Percentiles rank a stretch among this genome's conserved stretches.
phyloP scores from a whole-genome alignment of 2,888 invertebrate species.

The Andrena minutula region DNA sequence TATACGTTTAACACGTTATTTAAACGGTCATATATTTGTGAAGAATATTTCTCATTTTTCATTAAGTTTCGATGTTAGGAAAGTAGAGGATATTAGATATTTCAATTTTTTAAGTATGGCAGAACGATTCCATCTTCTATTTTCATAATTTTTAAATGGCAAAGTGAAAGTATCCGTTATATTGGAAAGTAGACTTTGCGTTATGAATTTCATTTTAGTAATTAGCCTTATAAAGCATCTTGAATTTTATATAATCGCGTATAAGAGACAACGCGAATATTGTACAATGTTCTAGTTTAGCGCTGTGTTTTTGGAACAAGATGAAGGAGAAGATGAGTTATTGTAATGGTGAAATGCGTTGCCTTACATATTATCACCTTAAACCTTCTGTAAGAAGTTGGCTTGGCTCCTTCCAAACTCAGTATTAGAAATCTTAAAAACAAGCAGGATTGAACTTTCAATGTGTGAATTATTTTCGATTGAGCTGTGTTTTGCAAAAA shows the following conservation, averaged over 20 bases:
- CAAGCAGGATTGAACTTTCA: slow-evolving; percentile 58
- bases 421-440: slow-evolving; percentile 75
- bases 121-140: background rate
- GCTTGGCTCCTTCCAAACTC: slow-evolving; percentile 80
- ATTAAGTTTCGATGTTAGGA: background rate
- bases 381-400: slow-evolving; percentile 66
- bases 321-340: slow-evolving; percentile 7
- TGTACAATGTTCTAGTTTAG: slow-evolving; percentile 7
- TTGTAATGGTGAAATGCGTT: slow-evolving; percentile 40
- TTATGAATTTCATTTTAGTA: background rate
- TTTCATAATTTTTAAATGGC: slow-evolving; percentile 7
- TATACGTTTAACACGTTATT: background rate
- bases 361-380: slow-evolving; percentile 27
- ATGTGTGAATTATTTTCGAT: slow-evolving; percentile 61
- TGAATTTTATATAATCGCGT: background rate
- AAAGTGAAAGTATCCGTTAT: background rate
- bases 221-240: background rate
- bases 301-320: background rate
- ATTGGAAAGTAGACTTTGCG: background rate
- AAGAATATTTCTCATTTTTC: background rate
- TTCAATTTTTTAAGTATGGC: background rate
- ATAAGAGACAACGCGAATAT: background rate
- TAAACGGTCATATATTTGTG: background rate
- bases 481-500: slow-evolving; percentile 54
- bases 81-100: background rate